These are phyloP conservation scores for Cuniculus paca DNA, from an alignment of 2,797 vertebrate species.

Conservation along the genomic window DNA sequence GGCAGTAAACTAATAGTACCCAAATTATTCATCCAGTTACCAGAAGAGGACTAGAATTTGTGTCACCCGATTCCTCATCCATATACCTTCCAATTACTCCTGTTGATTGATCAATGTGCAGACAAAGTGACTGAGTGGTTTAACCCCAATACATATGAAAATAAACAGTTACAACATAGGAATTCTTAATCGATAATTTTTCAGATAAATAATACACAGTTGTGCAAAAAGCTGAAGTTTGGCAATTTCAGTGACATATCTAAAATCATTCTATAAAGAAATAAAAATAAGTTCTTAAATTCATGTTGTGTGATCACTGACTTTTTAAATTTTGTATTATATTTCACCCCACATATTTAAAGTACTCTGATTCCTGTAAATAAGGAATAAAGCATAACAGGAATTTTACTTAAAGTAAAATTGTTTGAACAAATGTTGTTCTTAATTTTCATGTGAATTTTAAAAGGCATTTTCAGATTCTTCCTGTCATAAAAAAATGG, in stretches of 20 bases:
- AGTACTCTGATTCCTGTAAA: neutral
- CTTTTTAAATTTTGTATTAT: neutral
- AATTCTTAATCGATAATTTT: neutral
- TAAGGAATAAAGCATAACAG: neutral
- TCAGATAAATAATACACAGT: neutral
- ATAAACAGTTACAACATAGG: neutral
- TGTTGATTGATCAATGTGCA: neutral
- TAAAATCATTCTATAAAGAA: neutral
- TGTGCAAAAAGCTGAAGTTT: neutral
- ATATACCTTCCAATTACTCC: neutral
- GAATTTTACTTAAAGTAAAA: slow-evolving; percentile 17
- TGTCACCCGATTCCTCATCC: neutral
- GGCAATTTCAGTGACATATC: neutral
- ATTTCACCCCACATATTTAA: neutral
- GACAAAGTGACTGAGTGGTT: neutral
- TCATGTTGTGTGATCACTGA: neutral
- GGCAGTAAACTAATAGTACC: neutral
- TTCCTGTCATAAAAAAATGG: neutral
- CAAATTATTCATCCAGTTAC: neutral
- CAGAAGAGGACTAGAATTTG: neutral
- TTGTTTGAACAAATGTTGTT: slow-evolving; percentile 10
- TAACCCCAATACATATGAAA: neutral
- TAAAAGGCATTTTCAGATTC: slow-evolving; percentile 5
- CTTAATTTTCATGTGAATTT: neutral
- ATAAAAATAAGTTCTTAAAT: neutral